Evolutionary conservation across 2,888 invertebrate species (phyloP), one percentile per base, ranked within the genome.

Genomic region (Xestia ashworthii): DNA sequence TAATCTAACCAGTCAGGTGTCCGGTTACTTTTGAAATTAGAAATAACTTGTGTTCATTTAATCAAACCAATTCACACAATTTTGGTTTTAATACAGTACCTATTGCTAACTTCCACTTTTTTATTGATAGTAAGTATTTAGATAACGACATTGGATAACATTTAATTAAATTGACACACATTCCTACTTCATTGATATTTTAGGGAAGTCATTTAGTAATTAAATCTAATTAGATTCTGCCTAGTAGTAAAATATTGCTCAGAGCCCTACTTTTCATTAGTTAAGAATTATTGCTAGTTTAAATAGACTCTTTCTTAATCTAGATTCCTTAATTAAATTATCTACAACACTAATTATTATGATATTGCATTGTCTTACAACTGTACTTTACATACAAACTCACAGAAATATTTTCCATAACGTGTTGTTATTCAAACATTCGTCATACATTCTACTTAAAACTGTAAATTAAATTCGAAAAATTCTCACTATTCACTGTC

Each of bases 401-500:
- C 72, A 71, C 25, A 78, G 79, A 84, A 85, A 55, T 71, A 64
- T 64, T 64, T 79, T 86, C 62, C 50, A 76, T 73, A 81, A 81
- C 77, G 77, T 82, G 76, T 76, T 70, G 62, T 74, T 53, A 78
- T 81, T 87, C 80, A 78, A 67, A 75, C 78, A 73, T 85, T 75
- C 44, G 53, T 80, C 78, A 81, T 71, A 84, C 66, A 79, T 80
- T 76, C 64, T 80, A 80, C 78, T 84, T 87, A 83, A 71, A 79
- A 83, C 48, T 81, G 75, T 82, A 75, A 87, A 88, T 88, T 89
- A 91, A 91, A 90, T 91, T 91, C 90, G 91, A 85, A 88, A 83
- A 86, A 87, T 85, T 92, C 90, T 91, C 92, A 92, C 92, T 92
- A 89, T 86, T 86, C 85, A 87, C 87, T 88, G 88, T 86, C 84